phyloP scores from a whole-genome alignment of 2,888 invertebrate genomes.

The Volucella inflata region DNA sequence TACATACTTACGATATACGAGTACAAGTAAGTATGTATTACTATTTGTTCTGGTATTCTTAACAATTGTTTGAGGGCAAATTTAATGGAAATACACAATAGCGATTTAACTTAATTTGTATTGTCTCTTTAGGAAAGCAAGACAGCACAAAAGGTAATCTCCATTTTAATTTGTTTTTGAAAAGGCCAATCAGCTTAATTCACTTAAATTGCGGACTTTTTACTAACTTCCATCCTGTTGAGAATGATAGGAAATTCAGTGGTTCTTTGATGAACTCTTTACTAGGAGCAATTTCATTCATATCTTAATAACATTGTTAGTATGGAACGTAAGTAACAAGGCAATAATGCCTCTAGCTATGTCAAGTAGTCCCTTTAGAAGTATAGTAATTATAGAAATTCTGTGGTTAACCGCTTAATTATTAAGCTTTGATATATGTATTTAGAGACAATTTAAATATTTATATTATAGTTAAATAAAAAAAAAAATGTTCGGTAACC shows the following conservation, averaged over 20 bases:
- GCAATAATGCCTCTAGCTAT: slow-evolving; percentile 43
- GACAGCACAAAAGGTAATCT: slow-evolving; percentile 62
- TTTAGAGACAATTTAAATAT: slow-evolving; percentile 20
- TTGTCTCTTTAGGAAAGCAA: slow-evolving; percentile 53
- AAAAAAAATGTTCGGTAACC: too few relatives aligned
- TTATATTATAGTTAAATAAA: slow-evolving; percentile 1
- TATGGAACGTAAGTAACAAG: slow-evolving; percentile 17
- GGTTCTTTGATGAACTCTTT: slow-evolving; percentile 61
- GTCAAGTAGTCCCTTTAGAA: slow-evolving; percentile 11
- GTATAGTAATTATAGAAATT: slow-evolving; percentile 52
- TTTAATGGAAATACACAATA: slow-evolving; percentile 63
- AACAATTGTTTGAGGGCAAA: slow-evolving; percentile 55
- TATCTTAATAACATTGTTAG: slow-evolving; percentile 57
- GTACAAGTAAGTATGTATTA: slow-evolving; percentile 8
- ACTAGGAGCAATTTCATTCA: slow-evolving; percentile 62
- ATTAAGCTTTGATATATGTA: slow-evolving; percentile 46
- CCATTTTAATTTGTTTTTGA: slow-evolving; percentile 69
- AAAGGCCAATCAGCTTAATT: slow-evolving; percentile 72
- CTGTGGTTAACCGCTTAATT: slow-evolving; percentile 53
- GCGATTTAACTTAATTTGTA: slow-evolving; percentile 69
- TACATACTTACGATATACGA: not conserved
- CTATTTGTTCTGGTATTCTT: slow-evolving; percentile 3
- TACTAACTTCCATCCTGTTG: slow-evolving; percentile 65
- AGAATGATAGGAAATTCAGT: slow-evolving; percentile 51
- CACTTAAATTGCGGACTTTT: slow-evolving; percentile 68